Evolutionary conservation across 2,113 vertebrate species (phyloP).

Genomic region (Acrocephalus kingi): DNA sequence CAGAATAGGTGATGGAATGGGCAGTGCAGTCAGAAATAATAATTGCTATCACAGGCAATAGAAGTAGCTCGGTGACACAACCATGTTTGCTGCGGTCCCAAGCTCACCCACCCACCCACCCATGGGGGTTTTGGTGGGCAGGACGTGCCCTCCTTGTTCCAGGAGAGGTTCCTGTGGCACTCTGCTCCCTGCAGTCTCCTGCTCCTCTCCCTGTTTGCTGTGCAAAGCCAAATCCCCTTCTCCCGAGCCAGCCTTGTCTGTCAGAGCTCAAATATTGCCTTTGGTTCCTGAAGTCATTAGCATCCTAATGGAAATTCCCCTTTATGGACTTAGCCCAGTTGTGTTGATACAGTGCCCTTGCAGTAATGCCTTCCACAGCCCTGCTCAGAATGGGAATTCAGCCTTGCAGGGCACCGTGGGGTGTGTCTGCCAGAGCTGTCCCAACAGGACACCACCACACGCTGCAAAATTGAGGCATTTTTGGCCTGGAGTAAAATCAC

Average conservation of each 20-base stretch:
- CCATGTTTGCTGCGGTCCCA: background rate
- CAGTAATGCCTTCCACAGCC: background rate
- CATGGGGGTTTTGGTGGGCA: background rate
- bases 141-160: background rate
- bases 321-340: background rate
- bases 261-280: constrained; percentile 23
- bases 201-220: background rate
- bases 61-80: accelerated
- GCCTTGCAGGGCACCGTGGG: background rate
- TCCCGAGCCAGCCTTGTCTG: background rate
- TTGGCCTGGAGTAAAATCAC: background rate
- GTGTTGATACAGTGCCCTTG: background rate
- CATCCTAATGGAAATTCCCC: constrained; percentile 50
- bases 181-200: background rate
- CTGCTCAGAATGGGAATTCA: background rate
- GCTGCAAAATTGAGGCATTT: background rate
- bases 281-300: constrained; percentile 29
- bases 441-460: background rate
- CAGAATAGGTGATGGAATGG: background rate
- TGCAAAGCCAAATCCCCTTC: constrained; percentile 30
- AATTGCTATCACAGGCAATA: background rate
- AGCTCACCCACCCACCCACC: accelerated
- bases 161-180: background rate
- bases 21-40: accelerated
- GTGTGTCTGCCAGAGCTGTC: background rate